Base-by-base conservation (phyloP, 1,140 invertebrate genomes). In the Sarcophaga bullata region DNA sequence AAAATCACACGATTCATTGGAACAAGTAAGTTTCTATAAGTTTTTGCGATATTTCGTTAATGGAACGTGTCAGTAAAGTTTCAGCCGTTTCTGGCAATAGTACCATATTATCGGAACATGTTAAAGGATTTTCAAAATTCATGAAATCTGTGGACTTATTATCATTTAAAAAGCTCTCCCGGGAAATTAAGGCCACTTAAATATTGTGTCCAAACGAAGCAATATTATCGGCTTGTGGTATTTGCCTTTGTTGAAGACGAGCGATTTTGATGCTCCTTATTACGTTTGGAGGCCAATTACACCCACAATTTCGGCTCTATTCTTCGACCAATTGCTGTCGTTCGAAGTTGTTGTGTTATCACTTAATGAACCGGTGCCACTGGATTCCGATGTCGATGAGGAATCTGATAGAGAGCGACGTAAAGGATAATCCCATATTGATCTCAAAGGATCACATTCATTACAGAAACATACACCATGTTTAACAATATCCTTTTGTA, bases 361-460 rank as follows among this genome's bases (percentile, higher is more conserved):
- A 19, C 75, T 78, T 17, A 78, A 50, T 10, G 75, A 78, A 25
- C 75, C 75, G 3, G 75, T 78, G 9, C 75, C 78, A 80, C 52
- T 83, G 19, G 58, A 80, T 6, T 73, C 68, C 10, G 73, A 62
- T 46, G 80, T 25, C 4, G 25, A 37, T n/a, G 87, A 87, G 50
- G 88, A 88, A 83, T 90, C 88, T 10, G 89, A 90, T 15, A 85
- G 84, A 10, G 89, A 89, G 58, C 89, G 84, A 10, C 89, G 84
- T 48, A 90, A n/a, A 6, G 89, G 89, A 80, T 88, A 89, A 80
- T 88, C 95, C 95, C 95, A 96, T 80, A 96, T 94, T 83, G 94
- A 93, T 68, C 94, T 93, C 19, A 93, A 91, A 0, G 95, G 95
- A 87, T 96, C 95, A 86, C 95, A 96, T 84, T 95, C 95, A 10